A percentile compares a stretch with the other conserved stretches of the same genome.
These are phyloP conservation scores for Watsonalla cultraria DNA, from an alignment of 2,888 invertebrate genomes.

Conservation along the genomic window DNA sequence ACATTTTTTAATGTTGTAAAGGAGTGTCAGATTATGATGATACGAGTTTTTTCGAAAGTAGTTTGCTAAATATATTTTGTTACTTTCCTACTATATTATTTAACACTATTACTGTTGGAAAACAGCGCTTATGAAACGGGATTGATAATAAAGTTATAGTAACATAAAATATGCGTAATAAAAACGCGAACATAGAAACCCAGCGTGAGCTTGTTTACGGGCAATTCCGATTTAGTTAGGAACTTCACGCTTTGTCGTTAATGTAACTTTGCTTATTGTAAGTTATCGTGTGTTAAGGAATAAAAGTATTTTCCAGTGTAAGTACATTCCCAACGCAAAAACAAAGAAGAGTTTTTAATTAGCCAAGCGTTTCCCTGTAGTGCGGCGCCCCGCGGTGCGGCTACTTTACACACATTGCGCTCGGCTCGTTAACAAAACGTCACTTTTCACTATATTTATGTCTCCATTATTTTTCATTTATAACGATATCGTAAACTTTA, in stretches of 20 bases:
- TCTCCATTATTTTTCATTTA: conserved; percentile 70
- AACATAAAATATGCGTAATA: conserved; percentile 2
- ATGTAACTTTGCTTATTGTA: conserved; percentile 40
- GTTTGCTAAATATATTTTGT: too few species aligned
- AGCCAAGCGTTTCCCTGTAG: conserved; percentile 56
- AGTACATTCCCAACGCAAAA: conserved; percentile 56
- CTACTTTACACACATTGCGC: conserved; percentile 67
- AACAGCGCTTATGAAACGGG: background rate
- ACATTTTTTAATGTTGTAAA: too few species aligned
- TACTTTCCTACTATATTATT: too few species aligned
- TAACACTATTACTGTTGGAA: too few species aligned
- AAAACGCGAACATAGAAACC: conserved; percentile 23
- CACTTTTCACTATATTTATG: conserved; percentile 73
- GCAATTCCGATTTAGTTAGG: conserved; percentile 35
- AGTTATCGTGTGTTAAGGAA: conserved; percentile 59
- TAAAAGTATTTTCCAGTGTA: conserved; percentile 54
- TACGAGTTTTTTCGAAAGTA: too few species aligned
- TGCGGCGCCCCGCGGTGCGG: conserved; percentile 56
- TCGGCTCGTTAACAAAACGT: conserved; percentile 69
- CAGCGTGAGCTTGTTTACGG: conserved; percentile 40
- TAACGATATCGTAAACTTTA: conserved; percentile 60
- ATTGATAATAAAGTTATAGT: background rate
- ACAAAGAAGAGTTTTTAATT: conserved; percentile 69
- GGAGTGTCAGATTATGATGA: too few species aligned
- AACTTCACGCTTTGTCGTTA: conserved; percentile 51